phyloP scores from a whole-genome alignment of 2,888 invertebrate species.

The Drosophila dives region DNA sequence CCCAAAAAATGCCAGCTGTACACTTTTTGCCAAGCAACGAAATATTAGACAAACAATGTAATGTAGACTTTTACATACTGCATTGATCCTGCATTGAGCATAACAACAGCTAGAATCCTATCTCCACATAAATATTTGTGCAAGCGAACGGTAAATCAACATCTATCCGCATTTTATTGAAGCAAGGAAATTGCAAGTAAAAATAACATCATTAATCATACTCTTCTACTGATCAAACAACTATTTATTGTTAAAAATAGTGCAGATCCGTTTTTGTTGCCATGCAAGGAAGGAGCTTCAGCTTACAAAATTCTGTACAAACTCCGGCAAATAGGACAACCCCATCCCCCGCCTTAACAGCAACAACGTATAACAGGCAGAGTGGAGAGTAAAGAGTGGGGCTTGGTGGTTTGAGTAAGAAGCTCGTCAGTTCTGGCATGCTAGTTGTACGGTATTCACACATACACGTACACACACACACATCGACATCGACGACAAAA shows the following conservation, averaged over 20 bases:
- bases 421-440: conserved; percentile 53
- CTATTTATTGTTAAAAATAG: background rate
- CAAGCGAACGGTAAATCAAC: background rate
- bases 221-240: conserved; percentile 3
- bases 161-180: background rate
- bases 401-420: conserved; percentile 33
- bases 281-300: background rate
- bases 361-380: conserved; percentile 5
- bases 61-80: conserved; percentile 1
- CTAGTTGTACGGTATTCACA: conserved; percentile 26
- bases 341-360: background rate
- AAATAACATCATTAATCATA: background rate
- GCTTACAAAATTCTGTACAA: conserved; percentile 3
- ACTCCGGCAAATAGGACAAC: conserved; percentile 35
- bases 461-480: conserved; percentile 7
- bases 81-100: background rate
- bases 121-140: background rate
- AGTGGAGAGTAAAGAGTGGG: conserved; percentile 2
- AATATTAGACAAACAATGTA: conserved; percentile 8
- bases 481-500: conserved; percentile 48
- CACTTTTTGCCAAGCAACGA: conserved; percentile 17
- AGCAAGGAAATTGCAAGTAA: background rate
- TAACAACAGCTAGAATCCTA: background rate
- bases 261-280: conserved; percentile 1
- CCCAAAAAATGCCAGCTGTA: background rate